Percentiles rank a stretch among this genome's conserved stretches.
These are phyloP conservation scores for Chionodraco myersi DNA, from an alignment of 2,113 vertebrate genomes.

Conservation along the genomic window DNA sequence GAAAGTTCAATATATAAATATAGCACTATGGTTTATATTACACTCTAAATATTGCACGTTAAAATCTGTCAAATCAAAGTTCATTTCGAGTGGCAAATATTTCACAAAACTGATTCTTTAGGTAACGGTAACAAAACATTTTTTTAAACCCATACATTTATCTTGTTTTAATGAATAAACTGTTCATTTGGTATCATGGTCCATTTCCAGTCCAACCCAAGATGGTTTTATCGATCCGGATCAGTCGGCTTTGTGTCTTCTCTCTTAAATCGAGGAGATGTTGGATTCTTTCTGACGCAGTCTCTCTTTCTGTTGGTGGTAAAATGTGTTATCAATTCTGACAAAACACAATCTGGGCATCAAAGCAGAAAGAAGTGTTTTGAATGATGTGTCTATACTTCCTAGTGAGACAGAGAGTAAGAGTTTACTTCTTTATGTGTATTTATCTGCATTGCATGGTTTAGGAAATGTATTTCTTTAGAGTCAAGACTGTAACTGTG, in stretches of 20 bases:
- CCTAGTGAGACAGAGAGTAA: background rate
- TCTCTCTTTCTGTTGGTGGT: slow-evolving; percentile 90
- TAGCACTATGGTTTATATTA: background rate
- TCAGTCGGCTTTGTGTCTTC: background rate
- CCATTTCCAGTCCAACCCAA: slow-evolving; percentile 8
- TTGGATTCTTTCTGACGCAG: slow-evolving; percentile 93
- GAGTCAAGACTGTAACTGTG: background rate
- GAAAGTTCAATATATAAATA: background rate
- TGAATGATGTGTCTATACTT: too few species aligned
- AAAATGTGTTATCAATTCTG: slow-evolving; percentile 7
- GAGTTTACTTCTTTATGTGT: background rate
- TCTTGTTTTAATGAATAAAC: too few species aligned
- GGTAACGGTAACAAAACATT: background rate
- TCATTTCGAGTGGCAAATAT: background rate
- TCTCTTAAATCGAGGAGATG: slow-evolving; percentile 76
- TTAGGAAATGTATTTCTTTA: background rate
- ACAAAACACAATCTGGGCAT: background rate
- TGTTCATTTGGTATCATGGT: background rate
- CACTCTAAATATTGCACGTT: slow-evolving; percentile 18
- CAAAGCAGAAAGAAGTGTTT: background rate
- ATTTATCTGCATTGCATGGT: background rate
- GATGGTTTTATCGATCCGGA: background rate
- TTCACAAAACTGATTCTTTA: background rate
- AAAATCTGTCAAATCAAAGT: slow-evolving; percentile 11
- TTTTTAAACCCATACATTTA: background rate